phyloP scores from a whole-genome alignment of 2,888 invertebrate genomes.

The Branchipolynoe longqiensis region DNA sequence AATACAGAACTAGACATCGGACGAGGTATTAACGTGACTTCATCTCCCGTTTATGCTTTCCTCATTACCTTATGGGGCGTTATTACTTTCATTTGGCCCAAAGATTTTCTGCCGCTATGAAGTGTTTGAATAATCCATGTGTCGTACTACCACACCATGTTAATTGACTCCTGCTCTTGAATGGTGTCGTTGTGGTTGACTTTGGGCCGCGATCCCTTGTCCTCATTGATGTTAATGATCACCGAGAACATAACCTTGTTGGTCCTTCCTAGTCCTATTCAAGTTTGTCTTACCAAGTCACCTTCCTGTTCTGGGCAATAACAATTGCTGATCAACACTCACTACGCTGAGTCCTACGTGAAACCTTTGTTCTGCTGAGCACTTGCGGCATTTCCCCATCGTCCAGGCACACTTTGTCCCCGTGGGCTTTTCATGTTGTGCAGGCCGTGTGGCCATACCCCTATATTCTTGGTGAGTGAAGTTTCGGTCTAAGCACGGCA shows the following conservation, averaged over 20 bases:
- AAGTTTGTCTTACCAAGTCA: constrained; percentile 33
- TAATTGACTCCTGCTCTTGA: constrained; percentile 1
- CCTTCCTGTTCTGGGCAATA: constrained; percentile 46
- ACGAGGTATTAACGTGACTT: no score
- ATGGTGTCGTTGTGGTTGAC: constrained; percentile 19
- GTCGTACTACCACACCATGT: constrained; percentile 41
- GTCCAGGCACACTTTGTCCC: constrained; percentile 40
- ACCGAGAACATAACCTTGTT: constrained; percentile 40
- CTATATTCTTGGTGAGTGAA: constrained; percentile 52
- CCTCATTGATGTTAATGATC: constrained; percentile 7
- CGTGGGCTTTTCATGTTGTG: constrained; percentile 54
- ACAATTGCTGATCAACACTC: constrained; percentile 43
- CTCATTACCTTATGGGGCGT: constrained; percentile 16
- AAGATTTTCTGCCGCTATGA: background rate
- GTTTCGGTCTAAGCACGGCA: constrained; percentile 57
- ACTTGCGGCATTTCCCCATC: constrained; percentile 47
- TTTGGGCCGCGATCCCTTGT: background rate
- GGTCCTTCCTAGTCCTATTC: constrained; percentile 29
- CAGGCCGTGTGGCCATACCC: constrained; percentile 46
- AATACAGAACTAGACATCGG: no score
- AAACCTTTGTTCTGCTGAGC: constrained; percentile 30
- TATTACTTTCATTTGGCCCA: background rate
- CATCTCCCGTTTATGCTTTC: no score
- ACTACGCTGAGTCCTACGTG: constrained; percentile 17
- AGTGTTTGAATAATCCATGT: constrained; percentile 9